Base-by-base conservation (phyloP, 2,888 invertebrate genomes). In the Habroteleia sp. region DNA sequence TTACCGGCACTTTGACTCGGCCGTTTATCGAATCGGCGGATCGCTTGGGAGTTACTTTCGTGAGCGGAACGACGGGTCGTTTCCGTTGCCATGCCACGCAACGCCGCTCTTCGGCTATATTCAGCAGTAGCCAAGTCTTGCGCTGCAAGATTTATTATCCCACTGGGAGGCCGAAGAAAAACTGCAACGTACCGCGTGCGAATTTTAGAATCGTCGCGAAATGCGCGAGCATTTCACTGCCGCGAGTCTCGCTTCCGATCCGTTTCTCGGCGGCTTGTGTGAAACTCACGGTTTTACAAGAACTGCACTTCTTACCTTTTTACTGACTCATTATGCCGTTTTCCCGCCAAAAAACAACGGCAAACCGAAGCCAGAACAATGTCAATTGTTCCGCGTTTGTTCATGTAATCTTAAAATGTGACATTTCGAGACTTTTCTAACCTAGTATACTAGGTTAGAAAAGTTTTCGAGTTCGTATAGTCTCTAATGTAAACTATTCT, bases 151-250 rank as follows among this genome's bases (percentile, higher is more conserved):
- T 82, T 82, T 82, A 83, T 81, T 71, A 78, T 77, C 77, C 80
- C 77, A 33, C 60, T 52, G 82, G 78, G 79, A 80, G 78, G 48
- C 35, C 78, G 74, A 77, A 80, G 80, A 82, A 82, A 83, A 81
- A 81, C 66, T 79, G 76, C 75, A 71, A 58, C 65, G 72, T 68
- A 75, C 75, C 76, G 77, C 79, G 77, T 78, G 82, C 81, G 83
- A 82, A 82, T 80, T 81, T 79, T 78, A 76, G 79, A 76, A 44
- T 44, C 60, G 50, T 60, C 50, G 50, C 29, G 17, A 58, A 35
- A 54, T 41, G 41, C 25, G 42, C 44, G 33, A n/a, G 33, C 58
- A 39, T 42, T 56, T 60, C 31, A 33, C 27, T 35, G 25, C 29
- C 33, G 10, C 6, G 13, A 33, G 14, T 20, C 29, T 16, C 35